These are phyloP conservation scores for Tetramorium simillimum DNA, from an alignment of 1,140 invertebrate genomes.

Conservation along the genomic window DNA sequence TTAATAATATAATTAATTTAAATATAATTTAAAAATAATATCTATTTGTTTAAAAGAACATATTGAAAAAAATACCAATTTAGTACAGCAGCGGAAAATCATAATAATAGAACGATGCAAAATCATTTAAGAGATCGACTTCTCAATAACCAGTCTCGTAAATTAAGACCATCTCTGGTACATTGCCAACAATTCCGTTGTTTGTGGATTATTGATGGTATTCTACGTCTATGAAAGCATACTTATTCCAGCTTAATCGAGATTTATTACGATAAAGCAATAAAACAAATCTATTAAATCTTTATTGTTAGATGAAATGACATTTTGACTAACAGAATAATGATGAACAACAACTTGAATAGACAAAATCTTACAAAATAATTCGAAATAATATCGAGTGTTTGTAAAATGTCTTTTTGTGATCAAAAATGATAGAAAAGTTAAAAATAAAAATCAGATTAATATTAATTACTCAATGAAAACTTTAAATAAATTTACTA, in stretches of 20 bases:
- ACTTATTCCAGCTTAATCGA: background rate
- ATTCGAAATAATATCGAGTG: background rate
- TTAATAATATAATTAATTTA: too few species aligned
- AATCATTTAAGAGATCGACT: background rate
- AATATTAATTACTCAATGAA: too few species aligned
- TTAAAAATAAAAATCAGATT: too few species aligned
- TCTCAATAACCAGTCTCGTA: background rate
- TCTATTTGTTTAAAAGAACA: background rate
- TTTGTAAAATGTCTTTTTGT: background rate
- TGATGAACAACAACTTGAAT: background rate
- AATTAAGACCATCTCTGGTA: background rate
- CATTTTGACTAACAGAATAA: background rate
- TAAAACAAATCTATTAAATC: background rate
- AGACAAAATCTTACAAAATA: background rate
- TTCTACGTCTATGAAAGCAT: background rate
- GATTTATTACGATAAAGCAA: constrained; percentile 19
- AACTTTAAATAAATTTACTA: too few species aligned
- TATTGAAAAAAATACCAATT: background rate
- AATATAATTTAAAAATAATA: too few species aligned
- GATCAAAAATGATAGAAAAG: too few species aligned
- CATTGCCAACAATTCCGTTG: background rate
- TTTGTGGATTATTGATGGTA: background rate
- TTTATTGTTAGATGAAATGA: constrained; percentile 6
- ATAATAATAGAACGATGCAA: background rate
- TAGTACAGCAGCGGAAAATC: background rate